A percentile compares a stretch with the other conserved stretches of the same genome.
Evolutionary conservation across 2,797 vertebrate genomes (phyloP).

Genomic region (Sebastes alutus): DNA sequence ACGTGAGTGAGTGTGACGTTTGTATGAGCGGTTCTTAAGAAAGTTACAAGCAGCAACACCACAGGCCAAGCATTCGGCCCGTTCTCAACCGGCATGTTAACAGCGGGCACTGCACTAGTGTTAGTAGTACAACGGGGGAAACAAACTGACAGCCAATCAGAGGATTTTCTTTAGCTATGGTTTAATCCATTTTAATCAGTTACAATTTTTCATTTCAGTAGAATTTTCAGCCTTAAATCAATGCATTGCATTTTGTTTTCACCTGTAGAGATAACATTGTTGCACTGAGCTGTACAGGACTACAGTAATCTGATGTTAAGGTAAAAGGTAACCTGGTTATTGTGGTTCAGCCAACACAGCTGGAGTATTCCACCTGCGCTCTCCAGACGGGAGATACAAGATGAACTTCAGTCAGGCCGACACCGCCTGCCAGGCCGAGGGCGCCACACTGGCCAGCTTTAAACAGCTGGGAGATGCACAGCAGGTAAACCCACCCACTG

Average conservation of each 20-base stretch:
- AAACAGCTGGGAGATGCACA: slow-evolving; percentile 91
- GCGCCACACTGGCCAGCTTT: slow-evolving; percentile 85
- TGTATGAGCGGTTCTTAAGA: too few relatives aligned
- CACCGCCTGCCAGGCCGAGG: slow-evolving; percentile 84
- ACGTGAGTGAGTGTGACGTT: too few relatives aligned
- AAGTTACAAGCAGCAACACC: too few relatives aligned
- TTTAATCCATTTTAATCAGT: background rate
- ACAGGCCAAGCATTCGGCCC: too few relatives aligned
- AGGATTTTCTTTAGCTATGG: background rate
- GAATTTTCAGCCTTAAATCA: background rate
- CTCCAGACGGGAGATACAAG: slow-evolving; percentile 84
- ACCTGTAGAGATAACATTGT: background rate
- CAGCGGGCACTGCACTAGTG: background rate
- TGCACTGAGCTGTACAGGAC: background rate
- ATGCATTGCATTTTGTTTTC: background rate
- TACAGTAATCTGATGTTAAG: background rate
- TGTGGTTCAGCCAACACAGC: slow-evolving; percentile 86
- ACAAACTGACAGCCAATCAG: background rate
- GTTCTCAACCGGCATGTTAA: too few relatives aligned
- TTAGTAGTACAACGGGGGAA: background rate
- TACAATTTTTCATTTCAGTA: background rate
- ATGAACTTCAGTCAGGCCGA: slow-evolving; percentile 88
- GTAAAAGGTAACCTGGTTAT: background rate
- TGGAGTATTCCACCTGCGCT: slow-evolving; percentile 92
- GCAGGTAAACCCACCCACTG: slow-evolving; percentile 81